These are phyloP conservation scores for Meandrusa payeni DNA, from an alignment of 2,888 invertebrate species.

Conservation along the genomic window DNA sequence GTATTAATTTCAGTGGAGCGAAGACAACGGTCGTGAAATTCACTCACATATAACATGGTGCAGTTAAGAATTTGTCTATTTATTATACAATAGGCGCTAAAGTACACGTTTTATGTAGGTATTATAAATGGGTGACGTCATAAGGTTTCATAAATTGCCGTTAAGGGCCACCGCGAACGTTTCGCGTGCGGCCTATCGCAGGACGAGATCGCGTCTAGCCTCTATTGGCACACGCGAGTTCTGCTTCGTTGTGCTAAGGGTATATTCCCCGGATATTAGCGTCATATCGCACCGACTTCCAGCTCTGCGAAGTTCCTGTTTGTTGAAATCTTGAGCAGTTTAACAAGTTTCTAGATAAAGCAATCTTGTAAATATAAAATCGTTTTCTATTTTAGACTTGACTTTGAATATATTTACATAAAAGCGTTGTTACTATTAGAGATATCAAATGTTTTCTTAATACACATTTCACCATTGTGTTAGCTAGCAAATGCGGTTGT, in stretches of 20 bases:
- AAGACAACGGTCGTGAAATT: too few relatives aligned
- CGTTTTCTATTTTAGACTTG: too few relatives aligned
- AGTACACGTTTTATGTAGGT: background rate
- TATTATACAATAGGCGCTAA: background rate
- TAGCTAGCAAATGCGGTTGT: too few relatives aligned
- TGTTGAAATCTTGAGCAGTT: background rate
- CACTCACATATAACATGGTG: too few relatives aligned
- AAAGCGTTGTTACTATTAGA: too few relatives aligned
- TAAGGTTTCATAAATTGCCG: conserved; percentile 18
- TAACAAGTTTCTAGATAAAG: background rate
- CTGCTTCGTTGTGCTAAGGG: conserved; percentile 1
- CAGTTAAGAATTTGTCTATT: too few relatives aligned
- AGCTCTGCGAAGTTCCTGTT: background rate
- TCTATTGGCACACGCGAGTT: conserved; percentile 42
- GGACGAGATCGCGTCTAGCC: conserved; percentile 28
- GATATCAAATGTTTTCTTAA: too few relatives aligned
- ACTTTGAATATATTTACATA: too few relatives aligned
- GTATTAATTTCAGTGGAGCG: too few relatives aligned
- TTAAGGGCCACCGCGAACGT: conserved; percentile 34
- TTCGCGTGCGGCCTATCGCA: conserved; percentile 44
- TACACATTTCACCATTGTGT: too few relatives aligned
- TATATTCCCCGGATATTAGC: conserved; percentile 1
- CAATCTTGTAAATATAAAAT: background rate
- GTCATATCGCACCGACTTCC: background rate
- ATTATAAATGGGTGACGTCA: conserved; percentile 15